A percentile compares a stretch with the other conserved stretches of the same genome.
Evolutionary conservation across 2,888 invertebrate species (phyloP).

Genomic region (Liposcelis brunnea): DNA sequence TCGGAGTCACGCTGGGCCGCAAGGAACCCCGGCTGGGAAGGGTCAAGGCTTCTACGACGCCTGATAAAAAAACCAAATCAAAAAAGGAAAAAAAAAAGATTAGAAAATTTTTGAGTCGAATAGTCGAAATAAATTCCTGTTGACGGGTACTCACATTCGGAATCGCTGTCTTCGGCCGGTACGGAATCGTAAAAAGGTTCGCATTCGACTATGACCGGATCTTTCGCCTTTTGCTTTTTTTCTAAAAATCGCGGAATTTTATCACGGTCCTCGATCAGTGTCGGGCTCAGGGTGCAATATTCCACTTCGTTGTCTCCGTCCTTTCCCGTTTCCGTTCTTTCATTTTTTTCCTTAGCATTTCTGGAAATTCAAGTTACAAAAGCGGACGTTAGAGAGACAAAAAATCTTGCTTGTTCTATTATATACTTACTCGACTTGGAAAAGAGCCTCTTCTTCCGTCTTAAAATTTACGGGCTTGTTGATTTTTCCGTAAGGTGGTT

Average conservation of each 20-base stretch:
- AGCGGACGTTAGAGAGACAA: no score
- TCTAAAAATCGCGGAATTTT: not conserved
- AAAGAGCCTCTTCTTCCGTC: not conserved
- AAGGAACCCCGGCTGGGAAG: constrained; percentile 6
- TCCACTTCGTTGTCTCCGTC: constrained; percentile 4
- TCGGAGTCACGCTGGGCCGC: not conserved
- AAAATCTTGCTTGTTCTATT: not conserved
- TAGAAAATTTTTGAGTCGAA: no score
- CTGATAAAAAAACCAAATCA: not conserved
- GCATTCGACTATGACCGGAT: constrained; percentile 26
- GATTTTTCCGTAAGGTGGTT: constrained; percentile 5
- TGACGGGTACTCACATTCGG: constrained; percentile 17
- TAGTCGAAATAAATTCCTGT: no score
- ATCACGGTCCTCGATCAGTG: not conserved
- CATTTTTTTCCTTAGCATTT: not conserved
- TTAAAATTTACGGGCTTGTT: not conserved
- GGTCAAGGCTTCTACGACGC: constrained; percentile 2
- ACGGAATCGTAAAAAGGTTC: constrained; percentile 38
- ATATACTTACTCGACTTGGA: not conserved
- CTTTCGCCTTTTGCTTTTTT: constrained; percentile 24
- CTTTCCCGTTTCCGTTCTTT: not conserved
- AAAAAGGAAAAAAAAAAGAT: constrained; percentile 10
- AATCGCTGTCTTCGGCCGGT: constrained; percentile 23
- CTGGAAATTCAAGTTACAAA: not conserved
- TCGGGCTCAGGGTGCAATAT: not conserved